Evolutionary conservation across 2,113 vertebrate species (phyloP).

Genomic region (Pangasianodon gigas): DNA sequence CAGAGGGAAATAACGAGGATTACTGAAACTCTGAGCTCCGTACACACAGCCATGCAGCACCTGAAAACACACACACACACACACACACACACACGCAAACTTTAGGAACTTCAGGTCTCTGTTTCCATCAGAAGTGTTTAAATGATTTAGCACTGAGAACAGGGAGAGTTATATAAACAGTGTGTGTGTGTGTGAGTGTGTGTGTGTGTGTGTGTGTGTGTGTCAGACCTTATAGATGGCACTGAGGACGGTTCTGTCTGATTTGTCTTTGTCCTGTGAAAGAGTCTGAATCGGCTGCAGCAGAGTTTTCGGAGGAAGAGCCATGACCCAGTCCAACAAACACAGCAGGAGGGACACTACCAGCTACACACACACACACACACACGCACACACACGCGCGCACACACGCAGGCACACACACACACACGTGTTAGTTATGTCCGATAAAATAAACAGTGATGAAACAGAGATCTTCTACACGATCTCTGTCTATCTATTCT

Average conservation of each 20-base stretch:
- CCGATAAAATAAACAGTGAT: neutral
- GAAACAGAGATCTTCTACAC: neutral
- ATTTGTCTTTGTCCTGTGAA: slow-evolving; percentile 84
- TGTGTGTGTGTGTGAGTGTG: neutral
- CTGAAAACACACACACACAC: slow-evolving; percentile 67
- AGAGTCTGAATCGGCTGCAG: slow-evolving; percentile 84
- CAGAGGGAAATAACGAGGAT: slow-evolving; percentile 90
- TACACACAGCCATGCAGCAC: slow-evolving; percentile 97
- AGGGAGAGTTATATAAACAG: neutral
- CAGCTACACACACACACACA: slow-evolving; percentile 75
- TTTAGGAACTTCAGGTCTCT: neutral
- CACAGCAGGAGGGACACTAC: slow-evolving; percentile 95
- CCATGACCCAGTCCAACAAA: slow-evolving; percentile 98
- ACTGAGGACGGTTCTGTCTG: slow-evolving; percentile 88
- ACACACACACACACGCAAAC: slow-evolving; percentile 4
- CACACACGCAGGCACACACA: slow-evolving; percentile 66
- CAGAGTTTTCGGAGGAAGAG: slow-evolving; percentile 88
- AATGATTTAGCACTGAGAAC: neutral
- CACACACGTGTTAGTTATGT: neutral
- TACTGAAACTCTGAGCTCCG: slow-evolving; percentile 94
- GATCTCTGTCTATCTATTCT: neutral
- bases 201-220: neutral
- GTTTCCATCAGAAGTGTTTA: neutral
- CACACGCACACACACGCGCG: slow-evolving; percentile 57
- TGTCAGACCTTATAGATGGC: slow-evolving; percentile 91